Conservation (phyloP, 37 sponge, comb jelly and placozoan genomes). For the Cliona cf. orientalis region DNA sequence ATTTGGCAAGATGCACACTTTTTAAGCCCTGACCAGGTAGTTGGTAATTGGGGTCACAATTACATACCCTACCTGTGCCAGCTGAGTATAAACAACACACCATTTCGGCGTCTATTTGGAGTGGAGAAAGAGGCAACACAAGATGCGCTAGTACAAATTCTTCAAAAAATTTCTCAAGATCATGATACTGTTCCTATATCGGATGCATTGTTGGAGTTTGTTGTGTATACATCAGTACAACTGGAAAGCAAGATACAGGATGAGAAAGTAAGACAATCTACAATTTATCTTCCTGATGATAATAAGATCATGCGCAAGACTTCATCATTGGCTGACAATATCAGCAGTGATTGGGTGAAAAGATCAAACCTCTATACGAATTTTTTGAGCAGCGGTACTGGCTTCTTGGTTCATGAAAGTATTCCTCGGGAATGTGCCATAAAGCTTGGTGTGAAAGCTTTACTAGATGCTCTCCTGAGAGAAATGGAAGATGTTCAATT, state of each 20-base stretch:
- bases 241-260: neutral
- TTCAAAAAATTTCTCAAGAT: slow-evolving; percentile 10
- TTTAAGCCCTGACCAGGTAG: slow-evolving; percentile 18
- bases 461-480: slow-evolving; percentile 37
- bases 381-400: slow-evolving; percentile 8
- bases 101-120: slow-evolving; percentile 35
- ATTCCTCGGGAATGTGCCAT: slow-evolving; percentile 37
- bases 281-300: slow-evolving; percentile 55
- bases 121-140: slow-evolving; percentile 13
- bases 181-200: slow-evolving; percentile 11
- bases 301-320: slow-evolving; percentile 36
- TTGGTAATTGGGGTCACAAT: neutral
- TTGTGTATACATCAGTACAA: neutral
- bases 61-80: slow-evolving; percentile 47
- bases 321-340: slow-evolving; percentile 28
- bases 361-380: neutral
- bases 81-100: slow-evolving; percentile 6
- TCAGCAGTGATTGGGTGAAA: slow-evolving; percentile 17
- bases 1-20: slow-evolving; percentile 63
- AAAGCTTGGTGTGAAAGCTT: slow-evolving; percentile 29
- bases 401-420: slow-evolving; percentile 28
- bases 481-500: slow-evolving; percentile 43
- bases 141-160: neutral
- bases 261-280: neutral
- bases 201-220: slow-evolving; percentile 11